phyloP scores from a whole-genome alignment of 2,888 invertebrate genomes.

The Hydriomena furcata region DNA sequence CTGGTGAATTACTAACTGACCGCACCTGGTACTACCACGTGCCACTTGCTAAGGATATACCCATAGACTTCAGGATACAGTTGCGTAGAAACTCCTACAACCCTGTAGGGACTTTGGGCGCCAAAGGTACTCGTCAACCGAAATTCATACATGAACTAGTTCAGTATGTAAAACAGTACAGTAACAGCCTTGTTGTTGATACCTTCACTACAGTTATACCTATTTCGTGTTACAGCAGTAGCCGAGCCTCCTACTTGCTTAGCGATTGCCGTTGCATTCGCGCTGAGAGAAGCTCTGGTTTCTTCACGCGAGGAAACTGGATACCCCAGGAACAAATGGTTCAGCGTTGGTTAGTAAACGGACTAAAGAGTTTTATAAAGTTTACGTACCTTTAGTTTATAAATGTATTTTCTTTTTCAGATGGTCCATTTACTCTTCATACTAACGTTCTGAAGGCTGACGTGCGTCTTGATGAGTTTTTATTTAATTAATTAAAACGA shows the following conservation, averaged over 20 bases:
- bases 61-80: slow-evolving; percentile 83
- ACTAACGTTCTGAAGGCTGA: slow-evolving; percentile 52
- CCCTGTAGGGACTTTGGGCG: slow-evolving; percentile 40
- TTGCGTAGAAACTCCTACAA: slow-evolving; percentile 61
- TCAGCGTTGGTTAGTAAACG: slow-evolving; percentile 84
- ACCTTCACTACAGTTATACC: no score
- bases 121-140: slow-evolving; percentile 52
- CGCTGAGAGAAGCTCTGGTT: slow-evolving; percentile 85
- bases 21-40: slow-evolving; percentile 88
- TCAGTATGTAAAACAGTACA: no score
- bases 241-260: slow-evolving; percentile 80
- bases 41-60: slow-evolving; percentile 86
- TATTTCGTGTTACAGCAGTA: slow-evolving; percentile 60
- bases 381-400: no score
- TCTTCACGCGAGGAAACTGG: slow-evolving; percentile 85
- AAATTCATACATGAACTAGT: neutral
- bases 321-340: slow-evolving; percentile 79
- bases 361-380: no score
- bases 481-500: slow-evolving; percentile 46
- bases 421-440: slow-evolving; percentile 75
- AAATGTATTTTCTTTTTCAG: slow-evolving; percentile 49
- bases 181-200: no score
- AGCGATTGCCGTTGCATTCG: slow-evolving; percentile 78
- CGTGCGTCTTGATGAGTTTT: slow-evolving; percentile 50
- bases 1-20: slow-evolving; percentile 85